phyloP scores from a whole-genome alignment of 2,113 vertebrate genomes.

The Gymnocephalus cernua region DNA sequence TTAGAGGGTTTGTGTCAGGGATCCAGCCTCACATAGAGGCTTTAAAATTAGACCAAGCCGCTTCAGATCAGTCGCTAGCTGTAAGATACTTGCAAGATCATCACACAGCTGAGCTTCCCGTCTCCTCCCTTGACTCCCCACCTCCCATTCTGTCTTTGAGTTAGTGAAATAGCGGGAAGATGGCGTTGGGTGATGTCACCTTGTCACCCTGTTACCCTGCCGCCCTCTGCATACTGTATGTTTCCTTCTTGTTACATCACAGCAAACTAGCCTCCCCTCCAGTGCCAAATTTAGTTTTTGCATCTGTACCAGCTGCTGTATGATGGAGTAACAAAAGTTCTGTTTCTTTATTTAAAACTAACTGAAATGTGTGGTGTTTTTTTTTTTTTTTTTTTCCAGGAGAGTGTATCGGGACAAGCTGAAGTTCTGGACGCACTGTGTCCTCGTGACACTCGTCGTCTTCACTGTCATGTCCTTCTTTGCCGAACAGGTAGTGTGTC shows the following conservation, averaged over 20 bases:
- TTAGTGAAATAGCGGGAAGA: constrained; percentile 43
- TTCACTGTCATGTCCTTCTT: constrained; percentile 98
- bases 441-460: constrained; percentile 92
- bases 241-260: constrained; percentile 42
- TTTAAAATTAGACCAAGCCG: constrained; percentile 69
- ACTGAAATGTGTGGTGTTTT: neutral
- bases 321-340: too few species aligned
- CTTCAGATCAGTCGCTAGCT: constrained; percentile 54
- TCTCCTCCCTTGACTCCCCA: constrained; percentile 1
- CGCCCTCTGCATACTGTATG: constrained; percentile 41
- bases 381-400: constrained; percentile 78
- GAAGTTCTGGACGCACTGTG: constrained; percentile 99
- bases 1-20: constrained; percentile 28
- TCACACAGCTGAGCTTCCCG: constrained; percentile 32
- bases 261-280: neutral
- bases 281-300: neutral
- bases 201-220: constrained; percentile 52
- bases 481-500: constrained; percentile 92
- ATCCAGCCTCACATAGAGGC: constrained; percentile 31
- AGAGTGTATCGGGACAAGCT: constrained; percentile 94
- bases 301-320: neutral
- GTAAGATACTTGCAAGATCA: constrained; percentile 57
- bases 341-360: neutral
- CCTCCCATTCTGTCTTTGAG: constrained; percentile 7
- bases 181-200: constrained; percentile 69